phyloP scores from a whole-genome alignment of 2,888 invertebrate genomes.

The Hypsopygia costalis region DNA sequence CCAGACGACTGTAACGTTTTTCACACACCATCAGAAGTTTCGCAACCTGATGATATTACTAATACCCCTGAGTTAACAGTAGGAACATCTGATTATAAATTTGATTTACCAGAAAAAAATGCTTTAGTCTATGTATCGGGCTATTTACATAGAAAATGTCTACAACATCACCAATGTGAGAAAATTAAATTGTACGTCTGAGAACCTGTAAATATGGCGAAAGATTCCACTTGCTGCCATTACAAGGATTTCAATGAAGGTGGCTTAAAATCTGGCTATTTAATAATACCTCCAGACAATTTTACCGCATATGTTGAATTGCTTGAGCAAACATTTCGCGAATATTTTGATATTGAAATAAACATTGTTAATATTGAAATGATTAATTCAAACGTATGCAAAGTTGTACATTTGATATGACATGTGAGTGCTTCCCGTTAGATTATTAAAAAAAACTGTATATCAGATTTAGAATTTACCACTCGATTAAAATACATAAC shows the following conservation, averaged over 20 bases:
- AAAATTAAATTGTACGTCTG: constrained; percentile 12
- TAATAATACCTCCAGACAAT: constrained; percentile 6
- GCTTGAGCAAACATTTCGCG: background rate
- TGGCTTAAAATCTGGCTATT: constrained; percentile 3
- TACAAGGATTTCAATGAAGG: constrained; percentile 6
- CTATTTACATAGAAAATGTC: constrained; percentile 15
- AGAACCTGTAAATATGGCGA: constrained; percentile 7
- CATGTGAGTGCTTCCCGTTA: background rate
- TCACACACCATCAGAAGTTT: background rate
- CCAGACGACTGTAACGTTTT: constrained; percentile 9
- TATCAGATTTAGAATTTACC: background rate
- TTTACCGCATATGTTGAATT: constrained; percentile 4
- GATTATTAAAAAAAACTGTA: constrained; percentile 1
- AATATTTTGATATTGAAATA: background rate
- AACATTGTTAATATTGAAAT: constrained; percentile 2
- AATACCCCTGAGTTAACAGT: constrained; percentile 2
- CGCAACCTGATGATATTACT: background rate
- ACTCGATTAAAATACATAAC: background rate
- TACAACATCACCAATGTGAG: constrained; percentile 13
- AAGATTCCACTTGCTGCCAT: constrained; percentile 6
- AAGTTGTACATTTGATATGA: background rate
- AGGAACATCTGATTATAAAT: constrained; percentile 13
- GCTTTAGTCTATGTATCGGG: constrained; percentile 12
- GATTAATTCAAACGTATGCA: constrained; percentile 1
- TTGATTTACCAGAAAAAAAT: constrained; percentile 15